Base-by-base conservation (phyloP, 2,113 vertebrate species). In the Patagioenas fasciata region DNA sequence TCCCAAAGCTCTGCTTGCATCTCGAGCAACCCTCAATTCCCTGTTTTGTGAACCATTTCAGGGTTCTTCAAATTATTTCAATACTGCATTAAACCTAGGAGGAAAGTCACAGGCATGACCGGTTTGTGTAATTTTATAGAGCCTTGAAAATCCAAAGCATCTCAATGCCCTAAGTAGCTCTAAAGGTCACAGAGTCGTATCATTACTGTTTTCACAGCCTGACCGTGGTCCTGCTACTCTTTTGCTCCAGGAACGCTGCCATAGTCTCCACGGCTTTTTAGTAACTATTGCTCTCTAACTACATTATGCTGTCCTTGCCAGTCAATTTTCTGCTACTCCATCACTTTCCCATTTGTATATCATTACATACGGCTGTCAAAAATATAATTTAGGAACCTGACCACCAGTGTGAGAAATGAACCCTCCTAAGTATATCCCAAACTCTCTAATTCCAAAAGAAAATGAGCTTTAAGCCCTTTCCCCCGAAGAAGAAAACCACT, bases 311-410 rank as follows among this genome's bases (percentile, higher is more conserved):
- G 93, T 86, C 91, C 95, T 97, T 89, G 89, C 94, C 94, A 93
- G 62, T 93, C 97, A 96, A 95, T 96, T 96, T 93, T 91, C 96
- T 95, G 94, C 95, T 95, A 90, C 80, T 95, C 96, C 88, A 93
- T 96, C 97, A 97, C 95, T 95, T 89, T 79, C 89, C 89, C 86
- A 88, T 82, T 95, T 92, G 94, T 96, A 31, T 78, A 95, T 93
- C 95, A 85, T 92, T 91, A 90, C 70, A 12, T 11, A 62, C 2
- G 7, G 62, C 96, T 97, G 95, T 96, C 96, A 96, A 47, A 96
- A 94, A 77, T 42, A 65, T 56, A 93, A 97, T 97, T 97, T 94
- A 94, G 90, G 69, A 93, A 96, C 81, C 95, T 95, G 96, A 85
- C 93, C 6, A 48, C 58, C 79, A 90, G 74, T 0, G 54, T 93